phyloP scores from a whole-genome alignment of 64 coral and sea anemone genomes.

The Montipora capricornis region DNA sequence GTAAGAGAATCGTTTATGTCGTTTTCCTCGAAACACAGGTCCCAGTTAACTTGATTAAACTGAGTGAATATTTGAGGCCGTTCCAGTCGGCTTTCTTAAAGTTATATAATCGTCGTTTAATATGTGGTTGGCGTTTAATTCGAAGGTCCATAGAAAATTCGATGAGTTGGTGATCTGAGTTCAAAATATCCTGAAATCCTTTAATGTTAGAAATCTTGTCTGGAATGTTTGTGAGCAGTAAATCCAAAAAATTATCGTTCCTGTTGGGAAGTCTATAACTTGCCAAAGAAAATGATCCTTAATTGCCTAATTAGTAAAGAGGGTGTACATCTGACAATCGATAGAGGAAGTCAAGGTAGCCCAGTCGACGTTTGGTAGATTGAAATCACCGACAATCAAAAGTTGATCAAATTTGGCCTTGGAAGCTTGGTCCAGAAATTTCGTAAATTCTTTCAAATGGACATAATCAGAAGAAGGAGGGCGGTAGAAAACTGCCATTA shows the following conservation, averaged over 20 bases:
- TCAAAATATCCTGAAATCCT: constrained; percentile 57
- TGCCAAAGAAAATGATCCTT: no score
- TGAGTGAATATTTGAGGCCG: constrained; percentile 60
- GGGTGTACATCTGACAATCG: no score
- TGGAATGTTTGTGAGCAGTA: constrained; percentile 68
- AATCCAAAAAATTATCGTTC: constrained; percentile 53
- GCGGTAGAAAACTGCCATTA: no score
- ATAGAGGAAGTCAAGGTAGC: no score
- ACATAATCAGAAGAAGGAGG: no score
- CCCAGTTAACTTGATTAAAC: constrained; percentile 35
- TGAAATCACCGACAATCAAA: no score
- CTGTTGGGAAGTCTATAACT: constrained; percentile 50
- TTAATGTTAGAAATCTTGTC: constrained; percentile 57
- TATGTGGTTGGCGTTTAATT: constrained; percentile 41
- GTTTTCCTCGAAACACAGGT: constrained; percentile 35
- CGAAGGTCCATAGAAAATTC: constrained; percentile 64
- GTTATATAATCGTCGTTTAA: constrained; percentile 58
- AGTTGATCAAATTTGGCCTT: no score
- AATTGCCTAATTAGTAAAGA: no score
- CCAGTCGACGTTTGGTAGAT: no score
- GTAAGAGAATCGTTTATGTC: constrained; percentile 59
- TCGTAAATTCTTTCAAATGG: no score
- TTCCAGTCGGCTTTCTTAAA: constrained; percentile 66
- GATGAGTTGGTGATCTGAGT: constrained; percentile 69
- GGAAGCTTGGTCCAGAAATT: no score